Percentiles rank a stretch among this genome's conserved stretches.
phyloP scores from a whole-genome alignment of 2,113 vertebrate genomes.

The Promerops cafer region DNA sequence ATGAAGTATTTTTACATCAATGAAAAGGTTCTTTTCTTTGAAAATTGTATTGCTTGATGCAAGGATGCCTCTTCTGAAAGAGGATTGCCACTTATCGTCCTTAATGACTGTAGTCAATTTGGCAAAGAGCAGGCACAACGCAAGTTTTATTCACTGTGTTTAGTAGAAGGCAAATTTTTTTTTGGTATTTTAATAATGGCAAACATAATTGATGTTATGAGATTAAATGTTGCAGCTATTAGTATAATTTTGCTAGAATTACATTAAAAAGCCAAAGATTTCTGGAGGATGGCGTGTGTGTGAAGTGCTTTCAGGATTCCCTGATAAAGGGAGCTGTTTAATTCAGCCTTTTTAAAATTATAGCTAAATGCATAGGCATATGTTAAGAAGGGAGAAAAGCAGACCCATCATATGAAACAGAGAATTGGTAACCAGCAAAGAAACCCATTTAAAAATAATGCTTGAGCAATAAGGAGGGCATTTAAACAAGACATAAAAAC shows the following conservation, averaged over 20 bases:
- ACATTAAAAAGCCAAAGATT: neutral
- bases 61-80: neutral
- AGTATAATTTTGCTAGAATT: neutral
- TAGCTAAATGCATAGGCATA: neutral
- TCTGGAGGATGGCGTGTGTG: neutral
- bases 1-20: neutral
- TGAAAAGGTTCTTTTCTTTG: conserved; percentile 3
- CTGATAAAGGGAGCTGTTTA: neutral
- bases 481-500: neutral
- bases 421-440: neutral
- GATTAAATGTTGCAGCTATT: neutral
- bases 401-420: neutral
- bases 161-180: neutral
- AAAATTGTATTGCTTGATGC: neutral
- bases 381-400: neutral
- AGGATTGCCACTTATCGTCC: neutral
- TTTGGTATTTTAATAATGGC: neutral
- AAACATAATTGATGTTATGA: neutral
- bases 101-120: neutral
- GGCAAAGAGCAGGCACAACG: neutral
- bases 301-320: neutral
- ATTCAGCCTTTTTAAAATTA: neutral
- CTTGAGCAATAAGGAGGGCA: neutral
- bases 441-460: neutral
- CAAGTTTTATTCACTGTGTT: neutral